These are phyloP conservation scores for Drosophila melanosoma DNA, from an alignment of 2,888 invertebrate genomes.

Conservation along the genomic window DNA sequence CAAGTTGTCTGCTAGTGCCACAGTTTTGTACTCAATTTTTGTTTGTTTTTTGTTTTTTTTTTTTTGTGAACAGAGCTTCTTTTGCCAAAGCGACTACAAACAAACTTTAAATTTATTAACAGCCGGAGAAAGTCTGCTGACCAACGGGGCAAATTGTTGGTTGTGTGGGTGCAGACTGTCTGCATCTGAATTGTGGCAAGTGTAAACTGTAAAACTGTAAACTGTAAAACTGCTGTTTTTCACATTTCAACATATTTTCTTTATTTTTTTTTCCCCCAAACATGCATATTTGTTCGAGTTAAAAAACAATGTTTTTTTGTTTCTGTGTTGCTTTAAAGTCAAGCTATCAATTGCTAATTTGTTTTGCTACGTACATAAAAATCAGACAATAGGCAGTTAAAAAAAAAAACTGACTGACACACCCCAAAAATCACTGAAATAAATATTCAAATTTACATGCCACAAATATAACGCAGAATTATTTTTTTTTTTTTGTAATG, in stretches of 20 bases:
- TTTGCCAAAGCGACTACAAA: slow-evolving; percentile 54
- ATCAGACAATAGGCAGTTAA: background rate
- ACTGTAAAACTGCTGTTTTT: slow-evolving; percentile 52
- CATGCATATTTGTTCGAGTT: background rate
- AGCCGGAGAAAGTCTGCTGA: slow-evolving; percentile 55
- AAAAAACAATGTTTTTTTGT: background rate
- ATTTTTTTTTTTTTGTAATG: background rate
- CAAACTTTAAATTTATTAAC: slow-evolving; percentile 79
- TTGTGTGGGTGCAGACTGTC: slow-evolving; percentile 33
- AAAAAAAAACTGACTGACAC: background rate
- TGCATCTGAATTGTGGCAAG: slow-evolving; percentile 55
- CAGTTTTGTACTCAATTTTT: slow-evolving; percentile 17
- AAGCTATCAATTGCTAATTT: background rate
- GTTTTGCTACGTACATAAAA: background rate
- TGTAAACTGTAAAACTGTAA: slow-evolving; percentile 52
- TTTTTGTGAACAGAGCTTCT: slow-evolving; percentile 7
- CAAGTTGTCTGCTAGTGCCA: slow-evolving; percentile 21
- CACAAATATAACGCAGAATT: background rate
- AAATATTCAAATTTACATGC: background rate
- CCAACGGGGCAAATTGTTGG: slow-evolving; percentile 37
- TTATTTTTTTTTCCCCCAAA: slow-evolving; percentile 1
- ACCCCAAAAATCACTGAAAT: background rate
- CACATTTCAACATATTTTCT: slow-evolving; percentile 61
- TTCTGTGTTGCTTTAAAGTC: background rate
- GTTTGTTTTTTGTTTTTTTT: slow-evolving; percentile 1